Percentiles rank a stretch among this genome's conserved stretches.
These are phyloP conservation scores for Cantharis rustica DNA, from an alignment of 2,888 invertebrate species.

Conservation along the genomic window DNA sequence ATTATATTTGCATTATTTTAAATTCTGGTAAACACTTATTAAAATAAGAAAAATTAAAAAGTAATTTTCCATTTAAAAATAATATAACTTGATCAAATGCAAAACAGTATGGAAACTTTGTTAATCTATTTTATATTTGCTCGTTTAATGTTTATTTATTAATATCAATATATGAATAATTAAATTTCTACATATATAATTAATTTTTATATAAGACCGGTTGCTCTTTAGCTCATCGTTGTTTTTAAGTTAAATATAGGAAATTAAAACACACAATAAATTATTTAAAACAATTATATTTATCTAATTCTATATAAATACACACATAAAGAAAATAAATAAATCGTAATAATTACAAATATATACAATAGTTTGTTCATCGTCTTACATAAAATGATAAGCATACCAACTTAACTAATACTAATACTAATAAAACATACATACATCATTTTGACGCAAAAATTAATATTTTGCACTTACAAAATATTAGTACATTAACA, in stretches of 20 bases:
- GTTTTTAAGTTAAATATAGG: not conserved
- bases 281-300: not conserved
- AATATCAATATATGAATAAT: not conserved
- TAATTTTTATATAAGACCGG: not conserved
- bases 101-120: not conserved
- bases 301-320: conserved; percentile 4
- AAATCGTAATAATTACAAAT: conserved; percentile 13
- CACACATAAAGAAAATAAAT: conserved; percentile 12
- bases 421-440: not conserved
- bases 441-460: conserved; percentile 10
- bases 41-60: not conserved
- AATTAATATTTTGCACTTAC: conserved; percentile 5
- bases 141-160: not conserved
- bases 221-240: not conserved
- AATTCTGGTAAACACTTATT: not conserved
- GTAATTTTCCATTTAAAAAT: not conserved
- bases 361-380: conserved; percentile 13
- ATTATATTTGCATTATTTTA: not conserved
- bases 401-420: not conserved
- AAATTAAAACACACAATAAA: not conserved
- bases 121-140: not conserved
- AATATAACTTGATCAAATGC: not conserved
- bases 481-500: conserved; percentile 6
- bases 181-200: not conserved
- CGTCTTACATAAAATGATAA: conserved; percentile 4